A percentile compares a stretch with the other conserved stretches of the same genome.
Conservation (phyloP, 2,113 vertebrate genomes). For the Sander vitreus region DNA sequence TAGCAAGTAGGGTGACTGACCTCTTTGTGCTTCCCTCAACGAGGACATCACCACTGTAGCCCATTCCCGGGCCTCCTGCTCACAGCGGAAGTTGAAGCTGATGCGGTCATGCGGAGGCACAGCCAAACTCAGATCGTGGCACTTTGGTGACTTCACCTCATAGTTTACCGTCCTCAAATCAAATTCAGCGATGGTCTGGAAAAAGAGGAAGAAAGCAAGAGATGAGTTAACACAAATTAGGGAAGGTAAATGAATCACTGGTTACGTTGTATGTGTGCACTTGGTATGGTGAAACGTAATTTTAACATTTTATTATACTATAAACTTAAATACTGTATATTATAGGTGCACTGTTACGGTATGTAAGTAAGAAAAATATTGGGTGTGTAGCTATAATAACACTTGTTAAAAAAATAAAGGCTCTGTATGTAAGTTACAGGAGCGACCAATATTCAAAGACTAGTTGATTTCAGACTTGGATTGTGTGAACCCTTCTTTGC, state of each 20-base stretch:
- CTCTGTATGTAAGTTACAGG: neutral
- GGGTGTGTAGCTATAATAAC: neutral
- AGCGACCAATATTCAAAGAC: neutral
- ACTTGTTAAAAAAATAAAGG: neutral
- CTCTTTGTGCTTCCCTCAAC: slow-evolving; percentile 86
- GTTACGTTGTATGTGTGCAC: neutral
- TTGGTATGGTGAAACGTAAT: neutral
- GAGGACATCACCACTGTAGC: slow-evolving; percentile 88
- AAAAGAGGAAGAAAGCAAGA: neutral
- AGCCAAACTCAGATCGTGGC: slow-evolving; percentile 83
- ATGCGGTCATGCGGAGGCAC: slow-evolving; percentile 78
- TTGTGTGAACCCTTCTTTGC: neutral
- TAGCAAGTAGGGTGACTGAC: slow-evolving; percentile 63
- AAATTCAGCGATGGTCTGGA: slow-evolving; percentile 83
- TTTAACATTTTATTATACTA: neutral
- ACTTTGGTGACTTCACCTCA: slow-evolving; percentile 79
- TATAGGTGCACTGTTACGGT: neutral
- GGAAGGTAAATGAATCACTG: neutral
- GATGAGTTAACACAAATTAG: neutral
- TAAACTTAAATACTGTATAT: neutral
- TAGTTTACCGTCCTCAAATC: slow-evolving; percentile 84
- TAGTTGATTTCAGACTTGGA: neutral
- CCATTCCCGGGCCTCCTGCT: slow-evolving; percentile 89
- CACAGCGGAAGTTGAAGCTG: slow-evolving; percentile 85
- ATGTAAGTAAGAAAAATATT: neutral